Conservation (phyloP, 2,888 invertebrate genomes). For the Coronaproctus castanopsis region DNA sequence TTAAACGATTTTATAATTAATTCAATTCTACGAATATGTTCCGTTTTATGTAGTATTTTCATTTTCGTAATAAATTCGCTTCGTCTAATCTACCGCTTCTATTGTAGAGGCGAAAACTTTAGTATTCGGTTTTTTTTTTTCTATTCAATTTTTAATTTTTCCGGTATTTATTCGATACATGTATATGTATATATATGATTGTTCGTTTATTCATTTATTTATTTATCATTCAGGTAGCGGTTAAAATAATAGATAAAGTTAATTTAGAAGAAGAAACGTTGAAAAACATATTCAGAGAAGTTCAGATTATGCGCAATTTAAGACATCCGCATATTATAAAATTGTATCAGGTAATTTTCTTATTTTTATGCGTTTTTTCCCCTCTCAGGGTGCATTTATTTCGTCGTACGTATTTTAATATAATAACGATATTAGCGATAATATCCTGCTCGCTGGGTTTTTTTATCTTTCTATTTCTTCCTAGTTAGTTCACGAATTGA, state of each 20-base stretch:
- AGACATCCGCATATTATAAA: conserved; percentile 90
- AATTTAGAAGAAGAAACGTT: conserved; percentile 77
- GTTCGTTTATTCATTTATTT: conserved; percentile 1
- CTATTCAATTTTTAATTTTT: no score
- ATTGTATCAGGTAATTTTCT: conserved; percentile 51
- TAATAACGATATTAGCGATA: no score
- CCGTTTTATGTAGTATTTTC: no score
- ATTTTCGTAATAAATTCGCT: no score
- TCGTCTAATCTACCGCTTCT: no score
- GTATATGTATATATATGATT: neutral
- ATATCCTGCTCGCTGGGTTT: no score
- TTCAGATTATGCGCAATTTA: conserved; percentile 81
- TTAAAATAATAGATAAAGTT: conserved; percentile 89
- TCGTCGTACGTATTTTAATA: neutral
- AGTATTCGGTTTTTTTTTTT: no score
- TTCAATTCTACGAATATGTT: no score
- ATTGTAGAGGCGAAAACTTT: no score
- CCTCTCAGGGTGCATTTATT: neutral
- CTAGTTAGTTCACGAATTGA: no score
- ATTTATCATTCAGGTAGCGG: conserved; percentile 56
- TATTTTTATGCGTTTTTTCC: neutral
- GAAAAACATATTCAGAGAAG: conserved; percentile 88
- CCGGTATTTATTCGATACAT: neutral
- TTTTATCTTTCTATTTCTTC: no score
- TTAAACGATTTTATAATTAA: no score